Evolutionary conservation across 2,113 vertebrate genomes (phyloP).

Genomic region (Ophiodon elongatus): DNA sequence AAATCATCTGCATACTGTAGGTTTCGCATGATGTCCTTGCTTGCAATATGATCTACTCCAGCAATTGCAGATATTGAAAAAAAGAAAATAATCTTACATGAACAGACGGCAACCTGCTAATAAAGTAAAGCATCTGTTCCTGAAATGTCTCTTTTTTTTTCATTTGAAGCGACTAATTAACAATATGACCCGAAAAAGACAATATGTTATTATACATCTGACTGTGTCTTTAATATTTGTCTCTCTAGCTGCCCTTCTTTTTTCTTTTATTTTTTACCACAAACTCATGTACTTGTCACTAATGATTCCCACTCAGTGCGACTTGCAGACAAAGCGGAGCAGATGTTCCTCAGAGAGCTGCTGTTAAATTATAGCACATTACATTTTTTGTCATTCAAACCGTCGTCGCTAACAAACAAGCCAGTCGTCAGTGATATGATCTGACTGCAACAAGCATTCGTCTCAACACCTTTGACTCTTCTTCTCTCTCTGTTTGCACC

Average conservation of each 20-base stretch:
- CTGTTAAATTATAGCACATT: conserved; percentile 42
- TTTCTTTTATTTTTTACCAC: neutral
- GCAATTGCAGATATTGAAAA: neutral
- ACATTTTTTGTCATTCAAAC: conserved; percentile 40
- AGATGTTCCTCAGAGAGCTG: conserved; percentile 40
- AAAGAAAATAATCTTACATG: neutral
- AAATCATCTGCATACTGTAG: neutral
- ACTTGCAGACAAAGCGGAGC: conserved; percentile 44
- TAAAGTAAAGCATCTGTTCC: conserved; percentile 37
- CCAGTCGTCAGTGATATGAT: conserved; percentile 25
- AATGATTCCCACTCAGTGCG: conserved; percentile 48
- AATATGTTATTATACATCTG: conserved; percentile 33
- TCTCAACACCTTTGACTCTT: conserved; percentile 34
- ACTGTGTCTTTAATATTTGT: conserved; percentile 27
- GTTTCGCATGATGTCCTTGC: neutral
- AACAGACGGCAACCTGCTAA: conserved; percentile 19
- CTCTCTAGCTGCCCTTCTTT: neutral
- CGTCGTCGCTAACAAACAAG: conserved; percentile 18
- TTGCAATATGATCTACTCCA: conserved; percentile 6
- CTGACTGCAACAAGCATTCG: conserved; percentile 14
- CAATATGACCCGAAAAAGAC: conserved; percentile 16
- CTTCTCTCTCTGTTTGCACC: neutral
- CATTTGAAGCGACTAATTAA: conserved; percentile 25
- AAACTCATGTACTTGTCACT: conserved; percentile 27
- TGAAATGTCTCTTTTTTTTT: conserved; percentile 1